Conservation (phyloP, 2,113 vertebrate species). For the Hemichromis elongatus region DNA sequence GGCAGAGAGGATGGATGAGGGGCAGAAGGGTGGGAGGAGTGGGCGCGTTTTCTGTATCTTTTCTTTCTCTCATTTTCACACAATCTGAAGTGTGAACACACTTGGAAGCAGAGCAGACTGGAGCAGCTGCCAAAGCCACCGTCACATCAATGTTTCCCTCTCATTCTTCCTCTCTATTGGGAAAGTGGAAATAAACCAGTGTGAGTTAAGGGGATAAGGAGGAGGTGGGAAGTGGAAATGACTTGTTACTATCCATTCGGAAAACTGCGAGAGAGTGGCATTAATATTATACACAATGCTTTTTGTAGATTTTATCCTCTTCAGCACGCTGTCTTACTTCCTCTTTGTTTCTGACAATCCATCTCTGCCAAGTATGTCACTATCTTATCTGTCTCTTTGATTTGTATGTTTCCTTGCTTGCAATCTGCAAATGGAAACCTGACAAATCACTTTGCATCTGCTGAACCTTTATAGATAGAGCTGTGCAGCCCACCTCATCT, state of each 20-base stretch:
- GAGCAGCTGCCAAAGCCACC: not conserved
- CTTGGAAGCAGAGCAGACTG: slow-evolving; percentile 2
- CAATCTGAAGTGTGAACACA: slow-evolving; percentile 39
- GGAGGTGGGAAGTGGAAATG: not conserved
- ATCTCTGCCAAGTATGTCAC: not conserved
- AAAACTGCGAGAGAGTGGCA: not conserved
- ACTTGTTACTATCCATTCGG: not conserved
- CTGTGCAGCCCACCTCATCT: not conserved
- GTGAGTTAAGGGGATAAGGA: slow-evolving; percentile 1
- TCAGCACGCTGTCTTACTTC: not conserved
- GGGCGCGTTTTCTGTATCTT: not conserved
- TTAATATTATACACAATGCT: not conserved
- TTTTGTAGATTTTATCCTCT: not conserved
- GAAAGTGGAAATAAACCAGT: not conserved
- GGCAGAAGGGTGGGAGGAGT: not conserved
- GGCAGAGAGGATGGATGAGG: not conserved
- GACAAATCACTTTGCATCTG: not conserved
- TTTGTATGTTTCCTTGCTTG: not conserved
- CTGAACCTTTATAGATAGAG: not conserved
- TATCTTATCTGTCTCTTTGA: not conserved
- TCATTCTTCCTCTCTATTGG: not conserved
- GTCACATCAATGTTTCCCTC: not conserved
- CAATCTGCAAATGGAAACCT: not conserved
- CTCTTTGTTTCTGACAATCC: not conserved
- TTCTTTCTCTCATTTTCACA: slow-evolving; percentile 24